Evolutionary conservation across 2,797 vertebrate genomes (phyloP), one percentile per base, ranked within the genome.

Genomic region (Novumbra hubbsi): DNA sequence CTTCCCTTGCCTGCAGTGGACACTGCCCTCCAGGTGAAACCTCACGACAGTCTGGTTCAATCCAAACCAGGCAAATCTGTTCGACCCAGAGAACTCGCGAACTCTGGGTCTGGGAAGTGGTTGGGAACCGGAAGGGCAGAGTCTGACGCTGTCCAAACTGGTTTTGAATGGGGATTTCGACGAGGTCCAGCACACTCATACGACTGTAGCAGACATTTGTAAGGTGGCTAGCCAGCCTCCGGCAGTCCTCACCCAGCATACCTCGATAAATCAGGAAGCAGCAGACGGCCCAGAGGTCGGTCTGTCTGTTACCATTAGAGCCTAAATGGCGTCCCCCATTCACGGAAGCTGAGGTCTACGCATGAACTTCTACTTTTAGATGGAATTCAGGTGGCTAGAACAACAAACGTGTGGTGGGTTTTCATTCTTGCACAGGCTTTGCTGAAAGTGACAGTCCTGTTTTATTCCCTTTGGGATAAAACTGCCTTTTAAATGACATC

Each of bases 1-100:
- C 81, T 83, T 75, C 76, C 78, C 73, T 21, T 14, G 75, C 80
- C 83, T n/a, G n/a, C 89, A 81, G 86, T 81, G 70, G 64, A 67
- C 78, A 80, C 3, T 41, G 41, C 41, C 41, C 41, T 45, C 41
- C 41, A 45, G 1, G 32, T 17, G 24, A 49, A 74, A 67, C 65
- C 27, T 62, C 24, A 30, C 67, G 6, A 30, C 41, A 81, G 73
- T 68, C 17, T 0, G 79, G 68, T 78, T 77, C 68, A 72, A 76
- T 83, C 79, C 41, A 78, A 82, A 73, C 32, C 30, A 74, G 75
- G 85, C 78, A 74, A 84, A 85, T 78, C 27, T 6, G 0, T 32
- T 28, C 34, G 28, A 66, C 16, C 30, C 0, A n/a, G n/a, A n/a
- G n/a, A n/a, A n/a, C n/a, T n/a, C n/a, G n/a, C n/a, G n/a, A n/a